Percentiles rank a stretch among this genome's conserved stretches.
Evolutionary conservation across 2,888 invertebrate species (phyloP).

Genomic region (Anthophora plumipes): DNA sequence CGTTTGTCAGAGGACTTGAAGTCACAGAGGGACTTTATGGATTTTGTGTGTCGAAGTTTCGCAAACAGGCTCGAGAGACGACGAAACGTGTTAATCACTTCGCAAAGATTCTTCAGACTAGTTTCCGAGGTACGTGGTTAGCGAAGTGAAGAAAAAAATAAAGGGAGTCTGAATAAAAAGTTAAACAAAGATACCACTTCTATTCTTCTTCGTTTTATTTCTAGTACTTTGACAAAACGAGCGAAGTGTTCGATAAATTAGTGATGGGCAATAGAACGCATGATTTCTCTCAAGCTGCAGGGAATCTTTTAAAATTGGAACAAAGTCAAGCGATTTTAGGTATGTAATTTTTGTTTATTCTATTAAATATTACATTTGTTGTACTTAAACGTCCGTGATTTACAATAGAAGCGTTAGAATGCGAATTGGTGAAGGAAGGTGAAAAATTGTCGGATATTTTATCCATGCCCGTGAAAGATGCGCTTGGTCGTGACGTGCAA

Average conservation of each 20-base stretch:
- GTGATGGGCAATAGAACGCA: slow-evolving; percentile 88
- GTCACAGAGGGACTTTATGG: slow-evolving; percentile 92
- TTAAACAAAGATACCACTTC: neutral
- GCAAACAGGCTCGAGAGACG: slow-evolving; percentile 90
- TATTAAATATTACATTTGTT: no score
- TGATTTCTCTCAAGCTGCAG: slow-evolving; percentile 86
- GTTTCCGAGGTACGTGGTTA: slow-evolving; percentile 87
- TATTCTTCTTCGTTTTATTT: slow-evolving; percentile 59
- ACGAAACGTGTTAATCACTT: slow-evolving; percentile 90
- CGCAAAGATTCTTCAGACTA: slow-evolving; percentile 90
- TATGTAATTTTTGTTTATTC: slow-evolving; percentile 76
- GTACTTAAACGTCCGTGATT: neutral
- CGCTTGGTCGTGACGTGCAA: slow-evolving; percentile 89
- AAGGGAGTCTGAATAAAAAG: neutral
- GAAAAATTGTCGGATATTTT: slow-evolving; percentile 92
- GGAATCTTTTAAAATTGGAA: slow-evolving; percentile 87
- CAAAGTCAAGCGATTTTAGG: slow-evolving; percentile 88
- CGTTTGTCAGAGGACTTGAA: slow-evolving; percentile 86
- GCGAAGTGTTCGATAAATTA: slow-evolving; percentile 89
- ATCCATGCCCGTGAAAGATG: slow-evolving; percentile 92
- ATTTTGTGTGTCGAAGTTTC: slow-evolving; percentile 92
- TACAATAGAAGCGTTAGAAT: slow-evolving; percentile 88
- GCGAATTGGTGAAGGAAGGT: slow-evolving; percentile 90
- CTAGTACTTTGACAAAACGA: slow-evolving; percentile 88
- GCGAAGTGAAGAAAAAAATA: neutral